Conservation (phyloP, 53 echinoderm and acorn worm species). For the Antedon mediterranea region DNA sequence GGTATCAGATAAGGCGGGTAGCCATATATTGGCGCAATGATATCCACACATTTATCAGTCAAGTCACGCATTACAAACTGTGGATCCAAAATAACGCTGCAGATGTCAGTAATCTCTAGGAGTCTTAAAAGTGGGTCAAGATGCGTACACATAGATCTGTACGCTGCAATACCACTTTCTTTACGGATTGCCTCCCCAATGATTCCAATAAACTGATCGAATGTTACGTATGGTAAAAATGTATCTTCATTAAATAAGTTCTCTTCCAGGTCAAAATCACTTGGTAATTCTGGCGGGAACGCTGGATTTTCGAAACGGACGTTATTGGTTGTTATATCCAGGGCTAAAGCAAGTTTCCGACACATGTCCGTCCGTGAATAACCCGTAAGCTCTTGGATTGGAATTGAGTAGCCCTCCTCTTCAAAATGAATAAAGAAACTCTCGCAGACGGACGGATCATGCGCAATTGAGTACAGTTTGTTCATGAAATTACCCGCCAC, state of each 20-base stretch:
- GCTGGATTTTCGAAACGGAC: background rate
- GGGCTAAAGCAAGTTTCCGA: background rate
- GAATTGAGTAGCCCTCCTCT: background rate
- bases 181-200: constrained; percentile 15
- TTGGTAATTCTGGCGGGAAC: too few species aligned
- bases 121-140: background rate
- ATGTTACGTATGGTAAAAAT: too few species aligned
- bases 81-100: background rate
- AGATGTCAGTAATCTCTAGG: background rate
- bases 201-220: background rate
- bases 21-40: constrained; percentile 11
- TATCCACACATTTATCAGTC: constrained; percentile 21
- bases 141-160: constrained; percentile 9
- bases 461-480: background rate
- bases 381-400: constrained; percentile 6
- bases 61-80: too few species aligned
- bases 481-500: background rate
- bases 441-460: constrained; percentile 3
- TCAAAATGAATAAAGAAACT: constrained; percentile 1
- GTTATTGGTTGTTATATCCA: background rate
- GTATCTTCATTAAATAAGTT: too few species aligned
- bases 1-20: constrained; percentile 7
- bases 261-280: too few species aligned
- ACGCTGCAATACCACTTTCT: background rate
- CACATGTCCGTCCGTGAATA: background rate